These are phyloP conservation scores for Portevinia maculata DNA, from an alignment of 2,888 invertebrate species.

Conservation along the genomic window DNA sequence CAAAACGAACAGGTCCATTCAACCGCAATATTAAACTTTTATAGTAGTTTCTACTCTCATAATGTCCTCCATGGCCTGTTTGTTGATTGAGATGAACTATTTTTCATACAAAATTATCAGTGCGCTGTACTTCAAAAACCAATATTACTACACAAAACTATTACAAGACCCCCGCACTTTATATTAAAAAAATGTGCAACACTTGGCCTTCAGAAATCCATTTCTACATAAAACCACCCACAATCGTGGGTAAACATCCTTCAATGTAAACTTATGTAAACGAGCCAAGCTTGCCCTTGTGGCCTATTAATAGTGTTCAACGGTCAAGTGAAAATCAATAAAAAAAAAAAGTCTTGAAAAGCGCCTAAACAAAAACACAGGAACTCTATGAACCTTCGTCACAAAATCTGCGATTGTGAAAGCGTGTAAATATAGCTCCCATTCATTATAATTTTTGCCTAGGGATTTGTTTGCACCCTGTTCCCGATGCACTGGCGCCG, in stretches of 20 bases:
- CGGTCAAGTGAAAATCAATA: constrained; percentile 70
- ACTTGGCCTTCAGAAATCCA: too few relatives aligned
- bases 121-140: too few relatives aligned
- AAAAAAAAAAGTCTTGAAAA: background rate
- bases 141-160: too few relatives aligned
- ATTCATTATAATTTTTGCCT: constrained; percentile 51
- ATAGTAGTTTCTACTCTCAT: too few relatives aligned
- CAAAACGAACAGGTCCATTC: too few relatives aligned
- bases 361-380: constrained; percentile 25
- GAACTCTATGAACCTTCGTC: constrained; percentile 21
- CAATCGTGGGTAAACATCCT: background rate
- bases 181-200: too few relatives aligned
- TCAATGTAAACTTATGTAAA: background rate
- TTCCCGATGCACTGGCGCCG: background rate
- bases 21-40: too few relatives aligned
- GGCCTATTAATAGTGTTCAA: constrained; percentile 50
- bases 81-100: too few relatives aligned
- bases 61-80: too few relatives aligned
- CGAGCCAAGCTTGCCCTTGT: constrained; percentile 37
- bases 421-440: constrained; percentile 43
- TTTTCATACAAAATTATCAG: too few relatives aligned
- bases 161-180: too few relatives aligned
- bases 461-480: constrained; percentile 38
- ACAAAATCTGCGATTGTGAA: constrained; percentile 32
- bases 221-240: background rate